phyloP scores from a whole-genome alignment of 2,888 invertebrate genomes.

The Ceriagrion tenellum region DNA sequence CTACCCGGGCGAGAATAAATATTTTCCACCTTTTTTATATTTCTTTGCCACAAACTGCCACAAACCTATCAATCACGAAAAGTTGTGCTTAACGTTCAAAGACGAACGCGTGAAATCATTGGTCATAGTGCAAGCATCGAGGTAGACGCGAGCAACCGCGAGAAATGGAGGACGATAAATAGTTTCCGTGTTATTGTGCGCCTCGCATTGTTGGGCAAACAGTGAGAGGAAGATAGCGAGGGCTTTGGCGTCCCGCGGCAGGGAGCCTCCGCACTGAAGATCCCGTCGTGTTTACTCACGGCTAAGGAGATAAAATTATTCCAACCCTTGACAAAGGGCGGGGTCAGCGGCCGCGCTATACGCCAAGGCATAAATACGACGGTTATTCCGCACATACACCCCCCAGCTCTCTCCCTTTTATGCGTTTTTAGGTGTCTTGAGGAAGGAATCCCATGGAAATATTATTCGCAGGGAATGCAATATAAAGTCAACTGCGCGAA shows the following conservation, averaged over 20 bases:
- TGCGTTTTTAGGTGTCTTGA: conserved; percentile 57
- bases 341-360: conserved; percentile 44
- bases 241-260: not conserved
- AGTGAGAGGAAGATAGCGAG: not conserved
- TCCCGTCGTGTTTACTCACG: not conserved
- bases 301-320: conserved; percentile 52
- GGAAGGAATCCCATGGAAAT: conserved; percentile 59
- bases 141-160: not conserved
- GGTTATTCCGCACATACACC: conserved; percentile 1
- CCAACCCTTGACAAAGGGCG: conserved; percentile 33
- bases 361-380: conserved; percentile 40
- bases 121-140: not conserved
- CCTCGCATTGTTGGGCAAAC: conserved; percentile 11
- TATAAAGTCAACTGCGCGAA: conserved; percentile 66
- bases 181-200: conserved; percentile 21
- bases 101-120: not conserved
- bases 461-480: conserved; percentile 62
- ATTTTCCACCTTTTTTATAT: too few relatives aligned
- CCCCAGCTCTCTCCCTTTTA: not conserved
- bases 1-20: too few relatives aligned
- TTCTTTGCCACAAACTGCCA: not conserved
- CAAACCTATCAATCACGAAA: not conserved
- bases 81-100: not conserved
- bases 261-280: not conserved
- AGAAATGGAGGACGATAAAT: not conserved